Evolutionary conservation across 2,797 vertebrate species (phyloP).

Genomic region (Notamacropus eugenii): DNA sequence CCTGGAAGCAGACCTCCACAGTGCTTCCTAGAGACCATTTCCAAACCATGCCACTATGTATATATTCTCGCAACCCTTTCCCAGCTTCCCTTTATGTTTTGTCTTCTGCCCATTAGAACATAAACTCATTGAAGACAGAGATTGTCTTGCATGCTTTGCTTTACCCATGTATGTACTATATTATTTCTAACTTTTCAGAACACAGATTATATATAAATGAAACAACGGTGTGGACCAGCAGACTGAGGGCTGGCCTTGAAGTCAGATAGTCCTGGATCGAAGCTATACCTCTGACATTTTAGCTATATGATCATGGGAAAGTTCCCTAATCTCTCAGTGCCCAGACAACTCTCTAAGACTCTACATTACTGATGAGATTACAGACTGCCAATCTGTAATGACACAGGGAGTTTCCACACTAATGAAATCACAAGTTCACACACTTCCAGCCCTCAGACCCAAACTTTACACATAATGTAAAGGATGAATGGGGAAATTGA

Average conservation of each 20-base stretch:
- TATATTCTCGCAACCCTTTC: background rate
- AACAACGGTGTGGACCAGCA: background rate
- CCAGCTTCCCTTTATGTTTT: background rate
- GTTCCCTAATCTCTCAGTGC: background rate
- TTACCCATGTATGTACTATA: background rate
- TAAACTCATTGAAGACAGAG: background rate
- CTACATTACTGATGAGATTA: background rate
- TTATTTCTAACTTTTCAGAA: background rate
- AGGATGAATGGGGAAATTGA: background rate
- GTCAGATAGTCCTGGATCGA: no score
- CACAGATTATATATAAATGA: background rate
- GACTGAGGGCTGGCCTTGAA: background rate
- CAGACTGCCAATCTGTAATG: background rate
- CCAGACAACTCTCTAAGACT: background rate
- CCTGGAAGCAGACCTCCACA: background rate
- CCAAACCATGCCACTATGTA: background rate
- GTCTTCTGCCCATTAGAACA: background rate
- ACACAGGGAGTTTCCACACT: background rate
- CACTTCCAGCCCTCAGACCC: background rate
- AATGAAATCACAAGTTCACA: background rate
- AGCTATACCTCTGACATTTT: background rate
- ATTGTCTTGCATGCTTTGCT: background rate
- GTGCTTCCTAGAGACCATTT: background rate
- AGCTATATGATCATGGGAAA: background rate
- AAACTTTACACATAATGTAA: background rate